Percentiles rank a stretch among this genome's conserved stretches.
Evolutionary conservation across 2,888 invertebrate species (phyloP).

Genomic region (Nematopogon swammerdamellus): DNA sequence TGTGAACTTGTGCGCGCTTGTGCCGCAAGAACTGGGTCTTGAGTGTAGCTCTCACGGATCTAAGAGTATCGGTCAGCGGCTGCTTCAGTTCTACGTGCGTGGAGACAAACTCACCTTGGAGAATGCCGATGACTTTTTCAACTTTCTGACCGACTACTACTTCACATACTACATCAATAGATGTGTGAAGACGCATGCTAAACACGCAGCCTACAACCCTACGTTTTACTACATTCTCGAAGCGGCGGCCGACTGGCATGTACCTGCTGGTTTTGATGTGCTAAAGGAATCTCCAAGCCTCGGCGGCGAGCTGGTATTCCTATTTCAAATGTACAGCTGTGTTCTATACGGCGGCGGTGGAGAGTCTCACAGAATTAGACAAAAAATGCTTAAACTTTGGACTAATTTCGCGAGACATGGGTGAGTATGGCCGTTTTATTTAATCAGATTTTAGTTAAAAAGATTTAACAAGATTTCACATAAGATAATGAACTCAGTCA

Average conservation of each 20-base stretch:
- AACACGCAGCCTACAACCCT: constrained; percentile 28
- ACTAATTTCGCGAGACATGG: constrained; percentile 50
- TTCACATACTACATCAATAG: constrained; percentile 39
- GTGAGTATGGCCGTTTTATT: constrained; percentile 18
- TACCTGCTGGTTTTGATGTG: constrained; percentile 22
- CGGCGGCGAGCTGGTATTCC: neutral
- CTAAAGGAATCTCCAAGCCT: neutral
- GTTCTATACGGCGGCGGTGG: constrained; percentile 20
- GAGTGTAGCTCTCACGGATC: constrained; percentile 18
- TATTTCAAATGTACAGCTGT: neutral
- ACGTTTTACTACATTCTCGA: constrained; percentile 40
- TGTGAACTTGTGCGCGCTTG: constrained; percentile 26
- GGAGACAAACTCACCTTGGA: constrained; percentile 27
- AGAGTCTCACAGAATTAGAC: constrained; percentile 31
- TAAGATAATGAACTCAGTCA: no score
- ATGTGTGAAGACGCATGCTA: constrained; percentile 30
- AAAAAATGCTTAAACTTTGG: constrained; percentile 41
- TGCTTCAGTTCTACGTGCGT: constrained; percentile 35
- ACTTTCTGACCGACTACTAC: constrained; percentile 38
- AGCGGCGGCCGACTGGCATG: constrained; percentile 34
- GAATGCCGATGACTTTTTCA: constrained; percentile 33
- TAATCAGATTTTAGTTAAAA: no score
- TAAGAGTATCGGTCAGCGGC: constrained; percentile 28
- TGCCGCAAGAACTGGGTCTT: constrained; percentile 27
- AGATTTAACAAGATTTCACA: no score